Evolutionary conservation across 2,888 invertebrate species (phyloP).

Genomic region (Lymantria dispar): DNA sequence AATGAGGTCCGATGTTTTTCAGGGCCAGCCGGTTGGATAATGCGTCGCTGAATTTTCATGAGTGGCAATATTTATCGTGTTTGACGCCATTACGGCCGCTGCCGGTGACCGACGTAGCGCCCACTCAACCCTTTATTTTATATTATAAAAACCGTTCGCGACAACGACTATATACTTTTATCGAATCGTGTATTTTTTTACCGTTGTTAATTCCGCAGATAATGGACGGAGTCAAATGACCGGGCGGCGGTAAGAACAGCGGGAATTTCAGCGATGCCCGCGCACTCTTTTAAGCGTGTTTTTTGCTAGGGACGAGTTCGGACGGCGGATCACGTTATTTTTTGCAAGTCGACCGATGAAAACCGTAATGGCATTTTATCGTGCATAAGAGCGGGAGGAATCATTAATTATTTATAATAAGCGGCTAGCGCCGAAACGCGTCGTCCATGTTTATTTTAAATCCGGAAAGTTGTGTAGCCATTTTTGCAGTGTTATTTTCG

Average conservation of each 20-base stretch:
- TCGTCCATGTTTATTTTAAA: slow-evolving; percentile 60
- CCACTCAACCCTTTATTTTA: slow-evolving; percentile 56
- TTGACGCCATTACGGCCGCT: slow-evolving; percentile 60
- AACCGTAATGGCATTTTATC: slow-evolving; percentile 82
- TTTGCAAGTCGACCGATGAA: slow-evolving; percentile 74
- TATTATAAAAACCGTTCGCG: slow-evolving; percentile 66
- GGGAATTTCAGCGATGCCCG: slow-evolving; percentile 78
- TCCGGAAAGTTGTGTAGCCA: slow-evolving; percentile 37
- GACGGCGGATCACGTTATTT: slow-evolving; percentile 70
- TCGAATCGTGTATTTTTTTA: slow-evolving; percentile 72
- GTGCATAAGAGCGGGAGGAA: slow-evolving; percentile 78
- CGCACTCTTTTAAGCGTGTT: slow-evolving; percentile 75
- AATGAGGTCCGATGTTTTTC: slow-evolving; percentile 56
- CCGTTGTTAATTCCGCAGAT: slow-evolving; percentile 77
- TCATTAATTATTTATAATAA: slow-evolving; percentile 83
- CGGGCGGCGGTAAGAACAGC: slow-evolving; percentile 69
- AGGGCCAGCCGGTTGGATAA: slow-evolving; percentile 47
- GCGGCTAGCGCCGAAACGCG: slow-evolving; percentile 73
- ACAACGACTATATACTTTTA: slow-evolving; percentile 70
- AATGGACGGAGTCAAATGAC: slow-evolving; percentile 80
- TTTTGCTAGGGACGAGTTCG: slow-evolving; percentile 68
- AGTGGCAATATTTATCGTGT: slow-evolving; percentile 68
- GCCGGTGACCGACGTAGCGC: slow-evolving; percentile 51
- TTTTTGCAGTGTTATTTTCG: slow-evolving; percentile 48
- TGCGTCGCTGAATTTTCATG: slow-evolving; percentile 74